Evolutionary conservation across 2,797 vertebrate species (phyloP).

Genomic region (Phoeniculus purpureus): DNA sequence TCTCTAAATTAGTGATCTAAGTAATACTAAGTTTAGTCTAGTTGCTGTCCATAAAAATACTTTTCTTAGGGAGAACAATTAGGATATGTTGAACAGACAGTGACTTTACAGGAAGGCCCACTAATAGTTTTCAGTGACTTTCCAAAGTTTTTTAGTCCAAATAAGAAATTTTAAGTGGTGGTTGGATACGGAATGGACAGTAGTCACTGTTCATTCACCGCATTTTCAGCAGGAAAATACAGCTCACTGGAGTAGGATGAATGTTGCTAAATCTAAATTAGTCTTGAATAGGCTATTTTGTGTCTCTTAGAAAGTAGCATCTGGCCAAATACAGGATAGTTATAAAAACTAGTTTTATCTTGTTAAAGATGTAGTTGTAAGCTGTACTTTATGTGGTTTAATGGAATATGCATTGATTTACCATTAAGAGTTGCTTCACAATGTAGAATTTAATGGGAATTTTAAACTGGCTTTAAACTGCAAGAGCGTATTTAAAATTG

Average conservation of each 20-base stretch:
- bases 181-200: neutral
- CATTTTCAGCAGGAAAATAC: slow-evolving; percentile 9
- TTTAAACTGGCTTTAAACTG: too few relatives aligned
- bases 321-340: neutral
- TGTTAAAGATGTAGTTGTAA: slow-evolving; percentile 27
- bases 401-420: neutral
- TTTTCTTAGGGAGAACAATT: neutral
- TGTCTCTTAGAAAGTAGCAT: neutral
- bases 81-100: neutral
- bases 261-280: neutral
- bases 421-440: neutral
- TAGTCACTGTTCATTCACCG: neutral
- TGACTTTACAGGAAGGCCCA: neutral
- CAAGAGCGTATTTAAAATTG: too few relatives aligned
- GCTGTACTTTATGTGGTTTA: neutral
- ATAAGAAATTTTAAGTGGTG: neutral
- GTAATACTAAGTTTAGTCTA: neutral
- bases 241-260: neutral
- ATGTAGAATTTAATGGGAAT: neutral
- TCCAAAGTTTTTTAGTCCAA: neutral
- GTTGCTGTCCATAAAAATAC: neutral
- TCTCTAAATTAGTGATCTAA: neutral
- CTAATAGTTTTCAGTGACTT: neutral
- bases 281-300: neutral
- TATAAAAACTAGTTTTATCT: neutral